These are phyloP conservation scores for Corythaeola cristata DNA, from an alignment of 2,113 vertebrate genomes.

Conservation along the genomic window DNA sequence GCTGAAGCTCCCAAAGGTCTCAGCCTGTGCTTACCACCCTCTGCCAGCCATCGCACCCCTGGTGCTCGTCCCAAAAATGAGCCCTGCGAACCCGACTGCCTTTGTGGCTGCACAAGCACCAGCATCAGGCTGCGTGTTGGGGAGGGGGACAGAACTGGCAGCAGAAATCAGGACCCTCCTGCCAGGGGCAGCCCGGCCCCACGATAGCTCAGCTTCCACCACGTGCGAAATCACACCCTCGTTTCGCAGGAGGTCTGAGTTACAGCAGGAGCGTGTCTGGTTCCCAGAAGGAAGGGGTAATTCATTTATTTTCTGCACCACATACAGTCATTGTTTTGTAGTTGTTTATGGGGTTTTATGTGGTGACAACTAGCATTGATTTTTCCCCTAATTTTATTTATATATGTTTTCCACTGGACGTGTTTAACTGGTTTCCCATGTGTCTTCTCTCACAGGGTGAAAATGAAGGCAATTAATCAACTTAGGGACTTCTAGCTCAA, in stretches of 20 bases:
- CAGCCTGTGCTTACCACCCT: neutral
- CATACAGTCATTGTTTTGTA: neutral
- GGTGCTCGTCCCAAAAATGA: neutral
- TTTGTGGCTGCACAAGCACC: neutral
- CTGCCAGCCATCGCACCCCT: fast-evolving
- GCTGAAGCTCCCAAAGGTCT: neutral
- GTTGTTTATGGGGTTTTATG: neutral
- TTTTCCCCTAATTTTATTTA: neutral
- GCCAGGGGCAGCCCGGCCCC: neutral
- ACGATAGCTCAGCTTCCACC: fast-evolving
- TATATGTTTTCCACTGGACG: neutral
- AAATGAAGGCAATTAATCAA: conserved; percentile 47
- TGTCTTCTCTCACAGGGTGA: conserved; percentile 58
- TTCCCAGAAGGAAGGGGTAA: neutral
- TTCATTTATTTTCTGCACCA: neutral
- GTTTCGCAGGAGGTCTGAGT: neutral
- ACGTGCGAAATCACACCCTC: fast-evolving
- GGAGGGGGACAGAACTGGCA: neutral
- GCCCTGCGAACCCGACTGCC: neutral
- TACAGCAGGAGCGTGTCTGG: neutral
- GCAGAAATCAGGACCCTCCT: neutral
- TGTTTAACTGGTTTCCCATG: neutral
- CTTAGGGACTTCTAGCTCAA: neutral
- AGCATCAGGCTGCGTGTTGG: fast-evolving
- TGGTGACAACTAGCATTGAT: neutral